Conservation (phyloP, 2,888 invertebrate genomes). For the Chalcosyrphus nemorum region DNA sequence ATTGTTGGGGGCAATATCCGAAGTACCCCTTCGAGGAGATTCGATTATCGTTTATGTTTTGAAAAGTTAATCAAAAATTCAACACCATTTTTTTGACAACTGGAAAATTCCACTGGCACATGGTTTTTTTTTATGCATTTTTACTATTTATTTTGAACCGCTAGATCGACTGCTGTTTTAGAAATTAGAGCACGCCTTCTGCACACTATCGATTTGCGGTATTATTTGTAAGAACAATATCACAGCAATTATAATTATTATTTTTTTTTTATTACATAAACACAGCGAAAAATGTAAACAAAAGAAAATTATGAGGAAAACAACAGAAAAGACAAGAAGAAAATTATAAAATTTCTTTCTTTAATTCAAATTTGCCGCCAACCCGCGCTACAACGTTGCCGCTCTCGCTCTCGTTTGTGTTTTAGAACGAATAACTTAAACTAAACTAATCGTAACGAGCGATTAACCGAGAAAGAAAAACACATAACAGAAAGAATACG, state of each 20-base stretch:
- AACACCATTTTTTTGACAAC: constrained; percentile 1
- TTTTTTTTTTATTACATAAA: constrained; percentile 59
- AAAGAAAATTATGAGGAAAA: constrained; percentile 12
- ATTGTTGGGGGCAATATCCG: constrained; percentile 66
- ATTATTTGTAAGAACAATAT: constrained; percentile 50
- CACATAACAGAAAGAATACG: constrained; percentile 57
- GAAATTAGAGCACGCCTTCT: neutral
- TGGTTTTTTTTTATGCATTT: neutral
- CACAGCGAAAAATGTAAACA: constrained; percentile 34
- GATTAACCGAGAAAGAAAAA: constrained; percentile 71
- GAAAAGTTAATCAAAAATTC: constrained; percentile 17
- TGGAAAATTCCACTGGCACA: constrained; percentile 41
- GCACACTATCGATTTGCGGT: constrained; percentile 40
- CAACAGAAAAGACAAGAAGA: constrained; percentile 21
- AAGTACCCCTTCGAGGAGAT: constrained; percentile 37
- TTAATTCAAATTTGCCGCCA: constrained; percentile 66
- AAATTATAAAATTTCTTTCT: constrained; percentile 28
- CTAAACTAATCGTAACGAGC: constrained; percentile 72
- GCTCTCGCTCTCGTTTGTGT: constrained; percentile 60
- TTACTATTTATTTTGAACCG: neutral
- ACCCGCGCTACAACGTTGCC: constrained; percentile 54
- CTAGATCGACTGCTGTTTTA: neutral
- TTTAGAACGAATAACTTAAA: constrained; percentile 71
- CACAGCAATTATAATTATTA: constrained; percentile 53
- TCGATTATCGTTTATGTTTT: constrained; percentile 13